A percentile compares a stretch with the other conserved stretches of the same genome.
Conservation (phyloP, 2,797 vertebrate genomes). For the Coilia nasus region DNA sequence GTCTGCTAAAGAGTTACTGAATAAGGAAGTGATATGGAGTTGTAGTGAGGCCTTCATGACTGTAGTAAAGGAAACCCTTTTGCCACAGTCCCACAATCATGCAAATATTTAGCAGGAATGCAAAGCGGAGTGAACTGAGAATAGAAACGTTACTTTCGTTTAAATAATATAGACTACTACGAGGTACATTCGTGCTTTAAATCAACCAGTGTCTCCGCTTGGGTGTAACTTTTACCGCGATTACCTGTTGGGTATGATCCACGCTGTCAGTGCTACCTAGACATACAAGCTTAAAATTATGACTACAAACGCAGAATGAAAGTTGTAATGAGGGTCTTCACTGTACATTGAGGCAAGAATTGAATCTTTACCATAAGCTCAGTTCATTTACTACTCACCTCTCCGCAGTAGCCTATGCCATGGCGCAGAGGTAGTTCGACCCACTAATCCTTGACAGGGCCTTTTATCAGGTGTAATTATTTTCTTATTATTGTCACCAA, state of each 20-base stretch:
- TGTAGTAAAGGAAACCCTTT: neutral
- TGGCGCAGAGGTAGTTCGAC: neutral
- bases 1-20: slow-evolving; percentile 16
- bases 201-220: neutral
- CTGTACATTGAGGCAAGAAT: no score
- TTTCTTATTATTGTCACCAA: neutral
- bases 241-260: neutral
- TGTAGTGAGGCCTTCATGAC: slow-evolving; percentile 36
- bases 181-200: neutral
- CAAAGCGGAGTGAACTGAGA: slow-evolving; percentile 52
- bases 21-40: slow-evolving; percentile 57
- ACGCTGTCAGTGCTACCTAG: neutral
- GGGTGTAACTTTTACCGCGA: neutral
- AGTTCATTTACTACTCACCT: neutral
- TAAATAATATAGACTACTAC: neutral
- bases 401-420: neutral
- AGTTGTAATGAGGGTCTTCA: no score
- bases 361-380: no score
- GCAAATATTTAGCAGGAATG: slow-evolving; percentile 68
- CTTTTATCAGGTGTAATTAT: neutral
- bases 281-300: no score
- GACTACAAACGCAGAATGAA: no score
- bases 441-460: neutral
- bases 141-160: neutral
- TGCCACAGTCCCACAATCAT: slow-evolving; percentile 27